Base-by-base conservation (phyloP, 2,888 invertebrate species). In the Phyllotreta striolata region DNA sequence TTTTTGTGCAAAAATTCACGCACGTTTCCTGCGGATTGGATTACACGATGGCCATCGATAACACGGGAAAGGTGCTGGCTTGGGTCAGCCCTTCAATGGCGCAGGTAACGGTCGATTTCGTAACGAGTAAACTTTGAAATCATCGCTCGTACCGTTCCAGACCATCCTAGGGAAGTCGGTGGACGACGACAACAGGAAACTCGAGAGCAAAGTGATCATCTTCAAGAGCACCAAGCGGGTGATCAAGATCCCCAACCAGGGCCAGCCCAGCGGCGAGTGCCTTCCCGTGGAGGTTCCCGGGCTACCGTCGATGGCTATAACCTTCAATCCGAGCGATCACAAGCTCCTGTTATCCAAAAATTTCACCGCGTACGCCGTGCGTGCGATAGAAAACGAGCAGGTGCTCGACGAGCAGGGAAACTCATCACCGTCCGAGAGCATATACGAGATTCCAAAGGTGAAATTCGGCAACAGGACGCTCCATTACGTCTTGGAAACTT, bases 41-140 rank as follows among this genome's bases (percentile, higher is more conserved):
- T 79, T 92, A 89, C 75, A 92, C 91, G 0, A 83, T 93, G 64
- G 91, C 89, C 35, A 83, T 93, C 56, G 86, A 86, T 68, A 83
- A 85, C 58, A 84, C 83, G 56, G 91, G 91, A 24, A 86, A 86
- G 70, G 82, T 93, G 37, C 88, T 89, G 79, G 89, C 89, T 6
- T 91, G 93, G 85, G 94, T 93, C 14, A 91, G 89, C 71, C 88
- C 89, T 69, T 87, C 85, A 56, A 83, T 84, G 78, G 87, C 87
- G 40, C 90, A 89, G 83, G 87, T 87, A 79, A 72, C 41, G 12
- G 12, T 9, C 6, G 12, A 13, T 43, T 43, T n/a, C n/a, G 35
- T 44, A 44, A 51, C 52, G 52, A 9, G 1, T 47, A 47, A 6
- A n/a, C n/a, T n/a, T 24, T 10, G 12, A 44, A 3, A 13, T 44